Evolutionary conservation across 2,113 vertebrate genomes (phyloP).

Genomic region (Microcebus ravelobensis): DNA sequence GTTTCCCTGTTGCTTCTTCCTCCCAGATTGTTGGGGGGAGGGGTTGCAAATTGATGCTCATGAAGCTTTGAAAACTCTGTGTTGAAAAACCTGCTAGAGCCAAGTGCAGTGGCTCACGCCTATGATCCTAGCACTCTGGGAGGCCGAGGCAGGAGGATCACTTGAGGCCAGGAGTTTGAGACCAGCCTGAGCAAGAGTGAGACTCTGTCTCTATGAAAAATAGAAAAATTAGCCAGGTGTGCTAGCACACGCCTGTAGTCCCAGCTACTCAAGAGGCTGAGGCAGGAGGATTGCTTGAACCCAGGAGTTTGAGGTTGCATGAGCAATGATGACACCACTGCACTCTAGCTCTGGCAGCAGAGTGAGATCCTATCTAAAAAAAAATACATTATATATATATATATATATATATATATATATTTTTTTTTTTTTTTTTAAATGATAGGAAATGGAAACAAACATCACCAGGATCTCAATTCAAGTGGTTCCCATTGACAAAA

Average conservation of each 20-base stretch:
- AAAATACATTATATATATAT: too few species aligned
- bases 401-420: too few species aligned
- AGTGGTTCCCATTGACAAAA: not conserved
- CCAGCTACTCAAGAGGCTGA: too few species aligned
- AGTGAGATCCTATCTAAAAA: not conserved
- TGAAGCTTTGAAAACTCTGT: not conserved
- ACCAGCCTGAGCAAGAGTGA: not conserved
- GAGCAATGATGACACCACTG: not conserved
- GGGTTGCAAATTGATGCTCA: not conserved
- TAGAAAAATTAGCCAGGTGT: not conserved
- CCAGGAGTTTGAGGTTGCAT: not conserved
- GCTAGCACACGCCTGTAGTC: not conserved
- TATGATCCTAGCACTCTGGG: not conserved
- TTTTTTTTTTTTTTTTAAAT: not conserved
- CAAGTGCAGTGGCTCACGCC: too few species aligned
- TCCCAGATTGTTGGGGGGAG: rapidly evolving
- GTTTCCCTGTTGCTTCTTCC: not conserved
- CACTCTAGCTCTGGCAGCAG: too few species aligned
- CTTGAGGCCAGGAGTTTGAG: not conserved
- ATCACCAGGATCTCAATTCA: not conserved
- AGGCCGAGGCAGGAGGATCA: too few species aligned
- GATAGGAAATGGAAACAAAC: not conserved
- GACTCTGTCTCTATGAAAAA: not conserved
- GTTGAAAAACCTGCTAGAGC: not conserved
- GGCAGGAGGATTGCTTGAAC: not conserved